Percentiles rank a stretch among this genome's conserved stretches.
Conservation (phyloP, 2,797 vertebrate genomes). For the Danio tinwini region DNA sequence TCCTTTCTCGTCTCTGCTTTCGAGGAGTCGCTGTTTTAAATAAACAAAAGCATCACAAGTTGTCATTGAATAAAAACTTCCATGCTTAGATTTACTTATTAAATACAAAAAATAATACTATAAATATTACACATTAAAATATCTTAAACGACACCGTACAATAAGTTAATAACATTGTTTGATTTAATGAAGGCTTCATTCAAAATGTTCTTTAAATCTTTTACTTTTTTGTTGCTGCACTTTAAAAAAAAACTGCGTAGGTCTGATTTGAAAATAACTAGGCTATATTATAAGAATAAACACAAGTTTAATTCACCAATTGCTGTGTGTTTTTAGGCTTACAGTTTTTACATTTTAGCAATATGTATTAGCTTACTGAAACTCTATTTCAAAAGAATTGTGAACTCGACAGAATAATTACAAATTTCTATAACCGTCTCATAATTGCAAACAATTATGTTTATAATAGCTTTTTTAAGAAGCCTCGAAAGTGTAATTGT, state of each 20-base stretch:
- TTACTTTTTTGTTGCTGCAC: neutral
- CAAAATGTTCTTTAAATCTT: too few species aligned
- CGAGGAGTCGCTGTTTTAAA: slow-evolving; percentile 87
- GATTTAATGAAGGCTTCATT: neutral
- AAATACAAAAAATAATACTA: neutral
- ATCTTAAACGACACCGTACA: neutral
- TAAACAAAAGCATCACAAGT: slow-evolving; percentile 20
- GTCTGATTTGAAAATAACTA: neutral
- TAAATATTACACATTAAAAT: neutral
- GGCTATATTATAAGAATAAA: neutral
- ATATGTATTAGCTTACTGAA: neutral
- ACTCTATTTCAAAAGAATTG: neutral
- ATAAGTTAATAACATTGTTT: neutral
- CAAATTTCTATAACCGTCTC: neutral
- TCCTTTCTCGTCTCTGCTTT: slow-evolving; percentile 95
- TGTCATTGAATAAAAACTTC: neutral
- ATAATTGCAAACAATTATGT: neutral
- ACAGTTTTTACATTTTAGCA: neutral
- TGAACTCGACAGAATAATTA: neutral
- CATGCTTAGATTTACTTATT: neutral
- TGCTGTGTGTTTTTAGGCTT: neutral
- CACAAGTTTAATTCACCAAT: neutral
- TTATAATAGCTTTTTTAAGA: neutral
- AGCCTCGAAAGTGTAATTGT: neutral
- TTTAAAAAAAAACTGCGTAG: neutral